Conservation (phyloP, 2,888 invertebrate species). For the Calameuta filiformis region DNA sequence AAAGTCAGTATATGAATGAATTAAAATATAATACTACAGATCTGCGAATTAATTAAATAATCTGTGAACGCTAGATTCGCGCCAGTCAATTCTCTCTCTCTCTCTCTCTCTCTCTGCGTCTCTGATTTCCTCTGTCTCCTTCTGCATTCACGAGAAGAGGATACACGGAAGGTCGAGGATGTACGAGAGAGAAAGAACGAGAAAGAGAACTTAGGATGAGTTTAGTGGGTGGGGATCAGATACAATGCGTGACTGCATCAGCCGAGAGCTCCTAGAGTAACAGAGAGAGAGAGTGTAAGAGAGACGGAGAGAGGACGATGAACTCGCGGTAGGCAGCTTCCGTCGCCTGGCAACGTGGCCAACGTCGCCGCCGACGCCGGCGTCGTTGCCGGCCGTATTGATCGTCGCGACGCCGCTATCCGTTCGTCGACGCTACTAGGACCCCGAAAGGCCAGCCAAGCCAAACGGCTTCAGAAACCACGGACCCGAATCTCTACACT, state of each 20-base stretch:
- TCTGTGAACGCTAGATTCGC: neutral
- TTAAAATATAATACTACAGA: neutral
- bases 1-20: neutral
- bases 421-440: neutral
- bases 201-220: conserved; percentile 12
- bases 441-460: neutral
- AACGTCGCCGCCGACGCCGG: conserved; percentile 56
- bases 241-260: conserved; percentile 12
- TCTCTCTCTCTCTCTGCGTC: neutral
- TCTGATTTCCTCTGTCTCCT: conserved; percentile 9
- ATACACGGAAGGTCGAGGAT: neutral
- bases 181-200: conserved; percentile 20
- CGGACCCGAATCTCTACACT: neutral
- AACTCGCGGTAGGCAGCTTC: conserved; percentile 68
- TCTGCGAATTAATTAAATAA: conserved; percentile 16
- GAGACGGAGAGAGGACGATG: conserved; percentile 62
- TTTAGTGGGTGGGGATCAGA: conserved; percentile 19
- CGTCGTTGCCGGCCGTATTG: conserved; percentile 30
- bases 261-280: conserved; percentile 67
- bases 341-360: conserved; percentile 68
- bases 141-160: neutral
- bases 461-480: neutral
- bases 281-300: conserved; percentile 61
- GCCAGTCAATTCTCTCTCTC: neutral
- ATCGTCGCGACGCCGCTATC: conserved; percentile 27